Conservation (phyloP, 2,888 invertebrate species). For the Antitype chi region DNA sequence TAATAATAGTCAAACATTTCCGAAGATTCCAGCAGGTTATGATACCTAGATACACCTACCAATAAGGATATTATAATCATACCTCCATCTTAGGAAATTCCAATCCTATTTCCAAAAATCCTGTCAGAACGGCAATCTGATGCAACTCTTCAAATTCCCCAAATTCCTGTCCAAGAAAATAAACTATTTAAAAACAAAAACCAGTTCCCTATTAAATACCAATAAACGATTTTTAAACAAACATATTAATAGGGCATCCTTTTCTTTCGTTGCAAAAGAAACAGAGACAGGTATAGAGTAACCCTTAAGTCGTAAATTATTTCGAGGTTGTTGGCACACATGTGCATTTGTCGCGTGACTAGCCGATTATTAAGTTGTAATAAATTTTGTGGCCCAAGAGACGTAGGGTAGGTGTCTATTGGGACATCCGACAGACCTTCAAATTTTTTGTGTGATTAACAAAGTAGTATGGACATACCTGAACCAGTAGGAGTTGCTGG, state of each 20-base stretch:
- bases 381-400: slow-evolving; percentile 85
- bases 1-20: not conserved
- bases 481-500: slow-evolving; percentile 45
- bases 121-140: slow-evolving; percentile 60
- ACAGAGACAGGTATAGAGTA: slow-evolving; percentile 73
- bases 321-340: slow-evolving; percentile 82
- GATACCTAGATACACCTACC: slow-evolving; percentile 20
- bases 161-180: slow-evolving; percentile 71
- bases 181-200: slow-evolving; percentile 68
- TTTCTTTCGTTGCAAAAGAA: slow-evolving; percentile 60
- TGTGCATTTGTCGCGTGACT: slow-evolving; percentile 86
- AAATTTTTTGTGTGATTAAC: slow-evolving; percentile 65
- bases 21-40: not conserved
- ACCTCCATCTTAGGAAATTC: slow-evolving; percentile 27
- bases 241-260: slow-evolving; percentile 74
- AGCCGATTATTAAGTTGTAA: slow-evolving; percentile 88
- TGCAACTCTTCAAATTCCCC: slow-evolving; percentile 60
- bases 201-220: slow-evolving; percentile 81
- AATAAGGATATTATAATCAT: not conserved
- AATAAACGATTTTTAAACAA: slow-evolving; percentile 86
- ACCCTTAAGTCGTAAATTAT: slow-evolving; percentile 87
- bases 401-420: slow-evolving; percentile 76
- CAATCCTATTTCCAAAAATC: slow-evolving; percentile 42
- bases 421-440: slow-evolving; percentile 65
- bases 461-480: slow-evolving; percentile 51